Evolutionary conservation across 2,113 vertebrate species (phyloP), one percentile per base, ranked within the genome.

Genomic region (Planiliza haematocheilus): DNA sequence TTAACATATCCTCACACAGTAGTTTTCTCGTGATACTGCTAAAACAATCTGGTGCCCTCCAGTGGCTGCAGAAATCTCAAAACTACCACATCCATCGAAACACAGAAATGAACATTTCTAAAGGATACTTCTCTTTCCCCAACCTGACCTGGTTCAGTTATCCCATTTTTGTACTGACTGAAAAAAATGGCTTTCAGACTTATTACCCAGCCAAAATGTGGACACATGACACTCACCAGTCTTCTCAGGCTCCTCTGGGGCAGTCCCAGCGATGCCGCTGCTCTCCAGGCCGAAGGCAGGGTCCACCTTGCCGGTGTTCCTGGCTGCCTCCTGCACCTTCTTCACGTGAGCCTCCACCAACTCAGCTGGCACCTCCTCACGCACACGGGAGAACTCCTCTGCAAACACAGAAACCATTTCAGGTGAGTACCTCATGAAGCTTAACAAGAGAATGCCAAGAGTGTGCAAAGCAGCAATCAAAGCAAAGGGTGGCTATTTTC

Each of bases 341-440:
- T 97, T 97, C 14, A 99, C 96, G 0, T 99, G 97, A n/a, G 97
- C 97, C 74, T 99, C 97, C 10, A 99, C 95, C 51, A 99, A 88
- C 83, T 99, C 97, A 12, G 97, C 88, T 0, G 97, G 97, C 0
- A 99, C 97, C 82, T 99, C 97, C 81, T 99, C 97, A 17, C 97
- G 93, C 21, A 99, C 97, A 0, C 97, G 95, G 12, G 97, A 98
- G 59, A 99, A 99, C 70, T 99, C 97, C 95, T 99, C 97, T 99
- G 42, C 53, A 81, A 43, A 70, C 24, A 10, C 42, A 60, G 10
- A 21, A 5, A 30, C n/a, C n/a, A n/a, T n/a, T n/a, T n/a, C n/a
- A n/a, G n/a, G n/a, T n/a, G n/a, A n/a, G n/a, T n/a, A n/a, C n/a
- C n/a, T n/a, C n/a, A n/a, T n/a, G n/a, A n/a, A n/a, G n/a, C n/a